Percentiles rank a stretch among this genome's conserved stretches.
Evolutionary conservation across 2,888 invertebrate species (phyloP).

Genomic region (Drosophila niveifrons): DNA sequence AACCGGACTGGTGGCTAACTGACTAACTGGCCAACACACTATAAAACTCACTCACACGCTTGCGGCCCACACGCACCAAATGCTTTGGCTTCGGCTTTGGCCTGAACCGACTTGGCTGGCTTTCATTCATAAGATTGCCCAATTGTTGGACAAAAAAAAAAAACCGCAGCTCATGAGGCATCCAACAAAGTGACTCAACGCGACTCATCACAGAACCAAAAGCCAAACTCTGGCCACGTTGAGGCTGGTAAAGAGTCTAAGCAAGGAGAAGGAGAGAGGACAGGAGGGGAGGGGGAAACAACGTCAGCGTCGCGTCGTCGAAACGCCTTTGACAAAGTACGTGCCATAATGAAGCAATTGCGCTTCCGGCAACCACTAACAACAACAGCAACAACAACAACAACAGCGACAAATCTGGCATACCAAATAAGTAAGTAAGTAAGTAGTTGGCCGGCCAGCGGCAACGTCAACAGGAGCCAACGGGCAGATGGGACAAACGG

Average conservation of each 20-base stretch:
- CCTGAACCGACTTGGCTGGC: background rate
- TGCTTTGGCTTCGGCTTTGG: background rate
- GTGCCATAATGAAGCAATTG: slow-evolving; percentile 84
- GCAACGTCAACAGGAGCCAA: slow-evolving; percentile 15
- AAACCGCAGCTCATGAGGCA: slow-evolving; percentile 9
- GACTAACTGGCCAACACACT: slow-evolving; percentile 13
- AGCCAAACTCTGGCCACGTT: background rate
- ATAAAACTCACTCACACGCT: slow-evolving; percentile 19
- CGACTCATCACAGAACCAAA: slow-evolving; percentile 42
- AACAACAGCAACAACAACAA: slow-evolving; percentile 43
- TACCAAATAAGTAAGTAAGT: slow-evolving; percentile 67
- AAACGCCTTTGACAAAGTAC: slow-evolving; percentile 83
- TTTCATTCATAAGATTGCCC: slow-evolving; percentile 65
- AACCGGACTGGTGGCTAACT: slow-evolving; percentile 38
- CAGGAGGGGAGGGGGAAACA: background rate
- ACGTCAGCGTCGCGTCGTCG: slow-evolving; percentile 46
- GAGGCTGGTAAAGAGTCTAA: background rate
- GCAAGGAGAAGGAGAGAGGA: too few relatives aligned
- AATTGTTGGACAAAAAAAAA: slow-evolving; percentile 47
- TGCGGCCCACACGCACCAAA: slow-evolving; percentile 43
- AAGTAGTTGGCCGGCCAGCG: slow-evolving; percentile 17
- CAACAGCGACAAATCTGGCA: slow-evolving; percentile 70
- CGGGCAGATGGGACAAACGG: slow-evolving; percentile 32
- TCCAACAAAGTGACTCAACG: slow-evolving; percentile 51
- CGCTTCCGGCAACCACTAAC: slow-evolving; percentile 80